Conservation (phyloP, 2,113 vertebrate species). For the Gobiocypris rarus region DNA sequence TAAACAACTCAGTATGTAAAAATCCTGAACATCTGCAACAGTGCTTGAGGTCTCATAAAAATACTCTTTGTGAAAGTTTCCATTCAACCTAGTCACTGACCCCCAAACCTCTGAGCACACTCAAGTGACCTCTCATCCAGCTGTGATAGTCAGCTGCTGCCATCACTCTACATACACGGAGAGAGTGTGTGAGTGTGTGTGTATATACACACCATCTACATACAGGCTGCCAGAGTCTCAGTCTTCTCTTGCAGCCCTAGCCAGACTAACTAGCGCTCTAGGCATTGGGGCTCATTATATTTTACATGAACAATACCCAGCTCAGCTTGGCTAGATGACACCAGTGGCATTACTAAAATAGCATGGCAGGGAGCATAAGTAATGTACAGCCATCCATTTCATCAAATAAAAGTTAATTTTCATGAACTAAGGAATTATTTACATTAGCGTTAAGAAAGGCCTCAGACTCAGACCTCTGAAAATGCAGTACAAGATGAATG, state of each 20-base stretch:
- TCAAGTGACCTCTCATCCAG: constrained; percentile 51
- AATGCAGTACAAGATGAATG: neutral
- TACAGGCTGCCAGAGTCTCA: constrained; percentile 18
- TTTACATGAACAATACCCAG: constrained; percentile 50
- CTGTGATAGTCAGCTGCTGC: constrained; percentile 56
- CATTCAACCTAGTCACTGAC: neutral
- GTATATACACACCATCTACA: constrained; percentile 3
- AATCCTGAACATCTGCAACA: neutral
- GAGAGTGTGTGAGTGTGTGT: neutral
- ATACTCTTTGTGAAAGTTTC: neutral
- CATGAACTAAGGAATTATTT: constrained; percentile 18
- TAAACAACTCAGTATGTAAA: neutral
- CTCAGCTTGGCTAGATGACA: constrained; percentile 43
- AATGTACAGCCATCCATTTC: neutral
- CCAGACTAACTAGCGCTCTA: constrained; percentile 41
- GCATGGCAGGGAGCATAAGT: constrained; percentile 37
- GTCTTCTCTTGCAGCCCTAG: constrained; percentile 13
- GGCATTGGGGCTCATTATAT: constrained; percentile 52
- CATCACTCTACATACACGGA: constrained; percentile 43
- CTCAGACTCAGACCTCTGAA: constrained; percentile 20
- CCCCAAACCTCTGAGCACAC: constrained; percentile 47
- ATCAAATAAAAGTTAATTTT: neutral
- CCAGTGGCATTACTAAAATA: constrained; percentile 55
- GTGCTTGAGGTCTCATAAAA: neutral
- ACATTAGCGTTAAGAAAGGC: constrained; percentile 18